phyloP scores from a whole-genome alignment of 2,888 invertebrate species.

The Agrochola litura region DNA sequence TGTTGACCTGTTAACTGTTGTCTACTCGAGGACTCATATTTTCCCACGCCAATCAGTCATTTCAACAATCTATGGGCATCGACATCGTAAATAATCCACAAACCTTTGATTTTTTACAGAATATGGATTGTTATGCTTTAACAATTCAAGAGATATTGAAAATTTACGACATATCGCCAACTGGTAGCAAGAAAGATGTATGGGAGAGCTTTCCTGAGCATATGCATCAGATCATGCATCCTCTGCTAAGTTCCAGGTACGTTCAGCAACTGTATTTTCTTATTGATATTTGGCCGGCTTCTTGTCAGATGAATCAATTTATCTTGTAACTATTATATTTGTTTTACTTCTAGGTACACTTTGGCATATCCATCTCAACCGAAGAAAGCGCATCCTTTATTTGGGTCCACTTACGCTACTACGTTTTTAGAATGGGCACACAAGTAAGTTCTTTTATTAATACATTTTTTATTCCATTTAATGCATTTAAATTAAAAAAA shows the following conservation, averaged over 20 bases:
- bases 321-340: background rate
- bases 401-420: constrained; percentile 92
- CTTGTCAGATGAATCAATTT: background rate
- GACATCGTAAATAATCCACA: too few relatives aligned
- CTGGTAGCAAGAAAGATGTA: constrained; percentile 90
- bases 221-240: constrained; percentile 94
- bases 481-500: background rate
- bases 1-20: background rate
- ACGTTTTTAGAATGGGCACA: constrained; percentile 94
- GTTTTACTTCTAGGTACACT: constrained; percentile 79
- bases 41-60: background rate
- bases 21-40: background rate
- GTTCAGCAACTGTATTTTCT: background rate
- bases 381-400: constrained; percentile 91
- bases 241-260: constrained; percentile 92
- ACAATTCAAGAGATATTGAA: constrained; percentile 95
- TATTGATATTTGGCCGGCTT: background rate
- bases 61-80: background rate
- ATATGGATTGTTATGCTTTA: constrained; percentile 94
- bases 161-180: constrained; percentile 93
- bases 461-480: background rate
- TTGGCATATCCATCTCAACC: constrained; percentile 86
- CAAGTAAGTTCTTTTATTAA: constrained; percentile 81
- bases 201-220: constrained; percentile 93
- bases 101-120: constrained; percentile 77